Percentiles rank a stretch among this genome's conserved stretches.
Evolutionary conservation across 2,888 invertebrate species (phyloP).

Genomic region (Therioaphis trifolii): DNA sequence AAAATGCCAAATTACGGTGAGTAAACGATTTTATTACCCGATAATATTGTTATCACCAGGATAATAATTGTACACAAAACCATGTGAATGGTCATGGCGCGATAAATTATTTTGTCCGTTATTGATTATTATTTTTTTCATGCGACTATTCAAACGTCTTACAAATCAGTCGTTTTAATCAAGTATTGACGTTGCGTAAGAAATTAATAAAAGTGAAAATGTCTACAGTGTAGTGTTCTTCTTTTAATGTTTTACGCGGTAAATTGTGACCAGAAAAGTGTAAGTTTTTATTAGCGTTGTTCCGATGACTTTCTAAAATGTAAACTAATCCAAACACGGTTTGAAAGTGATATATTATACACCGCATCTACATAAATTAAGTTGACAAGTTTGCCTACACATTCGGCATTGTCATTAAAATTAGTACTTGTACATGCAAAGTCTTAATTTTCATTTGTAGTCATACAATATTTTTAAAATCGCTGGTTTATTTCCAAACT

Average conservation of each 20-base stretch:
- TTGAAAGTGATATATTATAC: slow-evolving; percentile 57
- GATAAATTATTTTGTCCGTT: no score
- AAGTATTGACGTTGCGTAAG: no score
- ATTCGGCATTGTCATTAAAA: slow-evolving; percentile 51
- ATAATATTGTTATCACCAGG: background rate
- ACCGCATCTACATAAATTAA: slow-evolving; percentile 47
- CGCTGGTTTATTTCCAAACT: background rate
- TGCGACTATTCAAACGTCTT: no score
- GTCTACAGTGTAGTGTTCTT: no score
- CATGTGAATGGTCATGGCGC: no score
- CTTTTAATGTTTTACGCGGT: background rate
- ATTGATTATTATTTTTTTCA: no score
- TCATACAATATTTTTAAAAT: background rate
- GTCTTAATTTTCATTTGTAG: slow-evolving; percentile 48
- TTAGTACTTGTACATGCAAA: slow-evolving; percentile 4
- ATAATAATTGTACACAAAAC: no score
- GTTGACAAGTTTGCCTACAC: slow-evolving; percentile 57
- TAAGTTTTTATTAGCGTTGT: slow-evolving; percentile 15
- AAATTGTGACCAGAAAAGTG: background rate
- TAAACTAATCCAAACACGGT: slow-evolving; percentile 45
- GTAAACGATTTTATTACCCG: background rate
- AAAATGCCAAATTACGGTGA: slow-evolving; percentile 57
- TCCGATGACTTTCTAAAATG: slow-evolving; percentile 48
- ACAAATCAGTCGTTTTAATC: no score
- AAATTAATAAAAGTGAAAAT: background rate